Evolutionary conservation across 2,113 vertebrate species (phyloP).

Genomic region (Ctenomys sociabilis): DNA sequence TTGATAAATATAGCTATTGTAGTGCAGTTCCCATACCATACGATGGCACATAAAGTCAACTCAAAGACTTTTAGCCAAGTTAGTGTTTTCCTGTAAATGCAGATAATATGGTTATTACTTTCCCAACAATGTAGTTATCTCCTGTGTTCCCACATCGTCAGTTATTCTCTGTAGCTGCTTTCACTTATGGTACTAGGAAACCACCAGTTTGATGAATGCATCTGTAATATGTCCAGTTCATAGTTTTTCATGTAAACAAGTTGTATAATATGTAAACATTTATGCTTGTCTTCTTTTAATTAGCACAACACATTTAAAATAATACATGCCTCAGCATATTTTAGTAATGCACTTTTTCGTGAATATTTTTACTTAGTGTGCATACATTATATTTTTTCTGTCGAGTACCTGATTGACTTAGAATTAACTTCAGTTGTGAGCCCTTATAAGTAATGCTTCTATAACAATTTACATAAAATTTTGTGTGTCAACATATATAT

Average conservation of each 20-base stretch:
- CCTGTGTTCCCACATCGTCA: neutral
- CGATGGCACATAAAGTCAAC: neutral
- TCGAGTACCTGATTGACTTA: neutral
- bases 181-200: neutral
- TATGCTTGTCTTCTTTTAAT: neutral
- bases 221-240: neutral
- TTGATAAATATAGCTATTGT: neutral
- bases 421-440: neutral
- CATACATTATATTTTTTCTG: neutral
- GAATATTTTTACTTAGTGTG: neutral
- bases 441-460: neutral
- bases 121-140: neutral
- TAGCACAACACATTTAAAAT: neutral
- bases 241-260: neutral
- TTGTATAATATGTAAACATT: neutral
- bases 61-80: neutral
- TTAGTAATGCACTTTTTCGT: neutral
- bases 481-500: neutral
- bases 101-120: neutral
- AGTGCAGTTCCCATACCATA: neutral
- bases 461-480: neutral
- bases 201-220: neutral
- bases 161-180: neutral
- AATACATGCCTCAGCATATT: neutral
- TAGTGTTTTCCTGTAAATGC: neutral